Evolutionary conservation across 2,113 vertebrate species (phyloP).

Genomic region (Oryzias curvinotus): DNA sequence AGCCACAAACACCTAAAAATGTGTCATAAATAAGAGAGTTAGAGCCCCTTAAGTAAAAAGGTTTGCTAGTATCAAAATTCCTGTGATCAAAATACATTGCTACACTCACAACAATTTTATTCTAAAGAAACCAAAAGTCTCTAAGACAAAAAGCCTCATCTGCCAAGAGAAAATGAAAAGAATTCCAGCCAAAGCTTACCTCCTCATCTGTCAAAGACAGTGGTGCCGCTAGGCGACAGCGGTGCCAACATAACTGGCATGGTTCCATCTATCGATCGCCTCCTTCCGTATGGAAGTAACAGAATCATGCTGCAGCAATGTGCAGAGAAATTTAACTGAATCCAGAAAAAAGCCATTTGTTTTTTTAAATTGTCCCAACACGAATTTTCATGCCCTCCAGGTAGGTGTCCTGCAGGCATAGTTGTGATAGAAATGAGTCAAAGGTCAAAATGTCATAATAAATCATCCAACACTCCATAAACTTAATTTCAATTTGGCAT

Average conservation of each 20-base stretch:
- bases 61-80: background rate
- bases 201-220: slow-evolving; percentile 1
- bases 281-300: background rate
- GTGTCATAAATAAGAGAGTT: background rate
- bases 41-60: background rate
- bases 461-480: too few relatives aligned
- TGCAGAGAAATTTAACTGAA: background rate
- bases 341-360: slow-evolving; percentile 1
- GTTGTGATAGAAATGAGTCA: too few relatives aligned
- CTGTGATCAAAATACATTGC: too few relatives aligned
- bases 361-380: background rate
- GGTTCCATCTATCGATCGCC: background rate
- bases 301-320: background rate
- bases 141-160: background rate
- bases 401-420: too few relatives aligned
- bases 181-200: background rate
- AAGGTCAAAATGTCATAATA: too few relatives aligned
- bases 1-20: background rate
- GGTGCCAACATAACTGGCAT: slow-evolving; percentile 7
- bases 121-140: too few relatives aligned
- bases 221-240: background rate
- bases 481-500: too few relatives aligned
- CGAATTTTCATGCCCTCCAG: too few relatives aligned
- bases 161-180: background rate
- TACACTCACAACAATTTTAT: too few relatives aligned